Evolutionary conservation across 2,888 invertebrate genomes (phyloP).

Genomic region (Bombyx huttoni): DNA sequence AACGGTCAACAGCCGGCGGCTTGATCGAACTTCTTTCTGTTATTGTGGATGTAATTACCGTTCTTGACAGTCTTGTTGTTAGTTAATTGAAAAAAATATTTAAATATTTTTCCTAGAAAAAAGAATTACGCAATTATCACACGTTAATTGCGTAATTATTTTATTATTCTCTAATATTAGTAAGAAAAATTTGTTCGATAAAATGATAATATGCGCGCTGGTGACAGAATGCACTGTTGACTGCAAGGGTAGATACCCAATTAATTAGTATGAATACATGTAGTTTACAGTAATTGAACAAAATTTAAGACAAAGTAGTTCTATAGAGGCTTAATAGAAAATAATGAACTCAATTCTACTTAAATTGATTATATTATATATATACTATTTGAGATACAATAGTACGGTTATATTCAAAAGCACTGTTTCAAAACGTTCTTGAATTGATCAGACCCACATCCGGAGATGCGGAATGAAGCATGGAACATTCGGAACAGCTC

Average conservation of each 20-base stretch:
- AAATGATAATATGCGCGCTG: too few species aligned
- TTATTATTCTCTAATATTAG: too few species aligned
- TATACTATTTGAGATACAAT: background rate
- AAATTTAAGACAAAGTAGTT: too few species aligned
- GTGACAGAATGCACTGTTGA: too few species aligned
- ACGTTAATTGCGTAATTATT: too few species aligned
- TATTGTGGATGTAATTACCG: conserved; percentile 26
- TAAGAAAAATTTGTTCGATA: too few species aligned
- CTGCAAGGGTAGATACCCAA: too few species aligned
- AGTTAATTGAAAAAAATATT: conserved; percentile 3
- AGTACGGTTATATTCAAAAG: background rate
- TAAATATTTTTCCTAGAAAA: background rate
- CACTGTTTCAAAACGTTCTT: background rate
- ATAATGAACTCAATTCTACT: too few species aligned
- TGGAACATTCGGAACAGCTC: conserved; percentile 39
- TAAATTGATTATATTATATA: too few species aligned
- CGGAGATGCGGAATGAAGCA: conserved; percentile 11
- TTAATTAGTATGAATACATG: too few species aligned
- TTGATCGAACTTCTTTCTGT: conserved; percentile 32
- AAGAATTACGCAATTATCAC: background rate
- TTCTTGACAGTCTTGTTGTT: conserved; percentile 2
- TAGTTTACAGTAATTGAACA: too few species aligned
- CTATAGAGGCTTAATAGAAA: too few species aligned
- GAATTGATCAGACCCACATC: conserved; percentile 11
- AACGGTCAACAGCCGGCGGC: conserved; percentile 31